Evolutionary conservation across 2,888 invertebrate genomes (phyloP).

Genomic region (Oscheius sp.): DNA sequence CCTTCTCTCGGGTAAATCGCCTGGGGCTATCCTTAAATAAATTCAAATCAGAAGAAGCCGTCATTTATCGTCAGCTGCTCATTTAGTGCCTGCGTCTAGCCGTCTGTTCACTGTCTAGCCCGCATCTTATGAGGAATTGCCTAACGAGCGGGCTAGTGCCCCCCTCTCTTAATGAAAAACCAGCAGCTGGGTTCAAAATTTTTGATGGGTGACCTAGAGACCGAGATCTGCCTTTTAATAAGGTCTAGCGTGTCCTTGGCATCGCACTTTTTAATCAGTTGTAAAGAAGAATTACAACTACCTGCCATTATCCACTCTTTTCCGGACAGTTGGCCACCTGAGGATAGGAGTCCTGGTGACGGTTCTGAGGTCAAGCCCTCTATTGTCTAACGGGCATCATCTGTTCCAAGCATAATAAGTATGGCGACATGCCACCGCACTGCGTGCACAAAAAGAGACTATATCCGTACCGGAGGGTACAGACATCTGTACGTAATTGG

Average conservation of each 20-base stretch:
- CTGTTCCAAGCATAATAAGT: constrained; percentile 33
- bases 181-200: constrained; percentile 29
- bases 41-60: constrained; percentile 26
- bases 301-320: not conserved
- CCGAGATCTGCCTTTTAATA: not conserved
- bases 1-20: not conserved
- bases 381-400: constrained; percentile 29
- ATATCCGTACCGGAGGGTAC: constrained; percentile 25
- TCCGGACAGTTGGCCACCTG: constrained; percentile 28
- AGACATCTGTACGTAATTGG: constrained; percentile 29
- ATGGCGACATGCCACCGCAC: constrained; percentile 34
- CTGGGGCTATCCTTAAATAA: not conserved
- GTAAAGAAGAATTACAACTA: too few relatives aligned
- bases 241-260: too few relatives aligned
- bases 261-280: too few relatives aligned
- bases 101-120: constrained; percentile 20
- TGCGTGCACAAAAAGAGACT: constrained; percentile 4
- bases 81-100: constrained; percentile 24
- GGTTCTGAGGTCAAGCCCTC: constrained; percentile 31
- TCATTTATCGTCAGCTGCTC: constrained; percentile 35
- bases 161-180: constrained; percentile 22
- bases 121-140: constrained; percentile 34
- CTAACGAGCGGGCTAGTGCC: constrained; percentile 25
- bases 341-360: constrained; percentile 8
- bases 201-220: constrained; percentile 5